Base-by-base conservation (phyloP, 2,797 vertebrate species). In the Geotrypetes seraphini region DNA sequence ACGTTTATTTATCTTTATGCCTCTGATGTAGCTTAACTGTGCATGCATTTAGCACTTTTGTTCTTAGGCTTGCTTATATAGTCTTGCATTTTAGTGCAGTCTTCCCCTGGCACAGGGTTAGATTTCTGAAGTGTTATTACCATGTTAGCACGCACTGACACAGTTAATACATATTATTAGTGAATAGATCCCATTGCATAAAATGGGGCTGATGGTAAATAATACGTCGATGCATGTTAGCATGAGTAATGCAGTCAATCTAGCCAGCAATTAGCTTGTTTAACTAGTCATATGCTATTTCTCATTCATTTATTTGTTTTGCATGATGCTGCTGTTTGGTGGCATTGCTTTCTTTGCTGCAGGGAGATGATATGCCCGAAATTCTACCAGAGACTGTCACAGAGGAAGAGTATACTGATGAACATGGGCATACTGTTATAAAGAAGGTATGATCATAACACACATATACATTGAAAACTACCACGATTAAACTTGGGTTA, bases 351-450 rank as follows among this genome's bases (percentile, higher is more conserved):
- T 57, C 12, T 60, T 66, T 42, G 56, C 24, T 39, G 15, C 50
- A 98, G 95, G 91, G 84, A 2, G 91, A 98, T 12, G 72, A 79
- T 5, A 73, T 98, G 47, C 87, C 89, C 36, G 90, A 97, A 19
- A 83, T 96, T 39, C 85, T 79, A 20, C 62, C 85, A 11, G 90
- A 95, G 69, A 79, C 81, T 0, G 84, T 92, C 57, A 96, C 91
- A 3, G 91, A 98, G 42, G 93, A 98, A 66, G 81, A 92, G 33
- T 98, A 92, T 36, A 86, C 71, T 1, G 95, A 98, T 19, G 90
- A 96, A 43, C 76, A 90, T 1, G 93, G 95, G 20, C 91, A 95
- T 69, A 85, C 79, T 8, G 91, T 98, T n/a, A 76, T 91, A 8
- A 97, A 89, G 66, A 98, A 98, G 76, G 95, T 96, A 82, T 22